Evolutionary conservation across 2,797 vertebrate genomes (phyloP).

Genomic region (Gallirallus australis): DNA sequence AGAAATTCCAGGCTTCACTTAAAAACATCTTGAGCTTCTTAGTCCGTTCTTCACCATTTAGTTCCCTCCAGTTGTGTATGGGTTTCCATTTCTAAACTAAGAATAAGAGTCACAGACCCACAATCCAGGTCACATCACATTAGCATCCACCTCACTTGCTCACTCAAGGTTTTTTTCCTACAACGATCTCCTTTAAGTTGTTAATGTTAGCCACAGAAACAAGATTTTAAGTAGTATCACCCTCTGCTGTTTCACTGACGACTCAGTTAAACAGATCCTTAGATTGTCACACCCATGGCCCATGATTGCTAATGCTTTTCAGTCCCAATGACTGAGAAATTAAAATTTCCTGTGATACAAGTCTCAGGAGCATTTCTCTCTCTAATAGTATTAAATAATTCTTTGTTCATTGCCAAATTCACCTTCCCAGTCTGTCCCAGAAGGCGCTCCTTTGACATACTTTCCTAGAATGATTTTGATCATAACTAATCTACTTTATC

Average conservation of each 20-base stretch:
- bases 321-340: neutral
- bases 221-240: neutral
- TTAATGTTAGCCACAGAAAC: neutral
- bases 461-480: constrained; percentile 13
- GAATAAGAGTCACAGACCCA: neutral
- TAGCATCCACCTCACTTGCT: neutral
- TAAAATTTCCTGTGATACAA: neutral
- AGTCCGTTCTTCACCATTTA: neutral
- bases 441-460: neutral
- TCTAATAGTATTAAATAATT: constrained; percentile 12
- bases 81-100: neutral
- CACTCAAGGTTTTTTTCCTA: neutral
- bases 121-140: neutral
- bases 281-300: neutral
- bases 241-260: neutral
- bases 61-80: neutral
- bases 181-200: neutral
- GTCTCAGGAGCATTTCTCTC: constrained; percentile 20
- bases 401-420: constrained; percentile 28
- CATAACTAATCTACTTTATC: neutral
- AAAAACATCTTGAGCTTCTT: neutral
- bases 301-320: neutral
- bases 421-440: neutral
- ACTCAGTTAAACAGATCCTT: neutral
- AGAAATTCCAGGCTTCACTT: neutral